Evolutionary conservation across 2,888 invertebrate species (phyloP).

Genomic region (Mimachlamys varia): DNA sequence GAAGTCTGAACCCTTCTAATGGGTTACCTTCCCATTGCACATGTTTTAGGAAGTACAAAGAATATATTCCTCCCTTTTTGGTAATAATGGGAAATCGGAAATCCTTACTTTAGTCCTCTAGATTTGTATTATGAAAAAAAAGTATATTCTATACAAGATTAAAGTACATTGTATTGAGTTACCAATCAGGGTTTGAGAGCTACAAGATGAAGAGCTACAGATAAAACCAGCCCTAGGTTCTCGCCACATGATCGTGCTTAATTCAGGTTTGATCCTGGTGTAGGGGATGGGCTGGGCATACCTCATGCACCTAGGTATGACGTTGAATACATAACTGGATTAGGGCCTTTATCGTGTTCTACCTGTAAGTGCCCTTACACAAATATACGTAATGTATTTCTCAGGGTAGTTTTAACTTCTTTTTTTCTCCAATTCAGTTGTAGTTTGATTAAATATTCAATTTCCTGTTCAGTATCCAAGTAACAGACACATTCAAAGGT

Average conservation of each 20-base stretch:
- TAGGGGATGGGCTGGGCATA: conserved; percentile 6
- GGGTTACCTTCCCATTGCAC: too few species aligned
- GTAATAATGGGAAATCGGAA: too few species aligned
- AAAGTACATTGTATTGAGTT: background rate
- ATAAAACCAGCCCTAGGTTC: background rate
- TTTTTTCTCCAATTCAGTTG: conserved; percentile 13
- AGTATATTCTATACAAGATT: background rate
- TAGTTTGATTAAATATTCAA: conserved; percentile 29
- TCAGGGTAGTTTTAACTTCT: conserved; percentile 26
- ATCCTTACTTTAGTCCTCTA: too few species aligned
- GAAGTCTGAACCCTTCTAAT: too few species aligned
- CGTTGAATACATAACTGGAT: conserved; percentile 33
- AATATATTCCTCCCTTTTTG: too few species aligned
- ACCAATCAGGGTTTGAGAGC: background rate
- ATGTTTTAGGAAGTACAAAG: too few species aligned
- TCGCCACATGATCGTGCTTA: background rate
- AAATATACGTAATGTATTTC: background rate
- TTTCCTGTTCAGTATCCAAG: conserved; percentile 34
- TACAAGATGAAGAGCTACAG: background rate
- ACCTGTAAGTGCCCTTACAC: conserved; percentile 3
- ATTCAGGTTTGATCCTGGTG: background rate
- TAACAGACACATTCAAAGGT: conserved; percentile 31
- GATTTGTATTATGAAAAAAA: too few species aligned
- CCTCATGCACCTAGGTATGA: conserved; percentile 29
- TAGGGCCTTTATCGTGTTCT: conserved; percentile 8